Conservation (phyloP, 2,888 invertebrate genomes). For the Cancer borealis region DNA sequence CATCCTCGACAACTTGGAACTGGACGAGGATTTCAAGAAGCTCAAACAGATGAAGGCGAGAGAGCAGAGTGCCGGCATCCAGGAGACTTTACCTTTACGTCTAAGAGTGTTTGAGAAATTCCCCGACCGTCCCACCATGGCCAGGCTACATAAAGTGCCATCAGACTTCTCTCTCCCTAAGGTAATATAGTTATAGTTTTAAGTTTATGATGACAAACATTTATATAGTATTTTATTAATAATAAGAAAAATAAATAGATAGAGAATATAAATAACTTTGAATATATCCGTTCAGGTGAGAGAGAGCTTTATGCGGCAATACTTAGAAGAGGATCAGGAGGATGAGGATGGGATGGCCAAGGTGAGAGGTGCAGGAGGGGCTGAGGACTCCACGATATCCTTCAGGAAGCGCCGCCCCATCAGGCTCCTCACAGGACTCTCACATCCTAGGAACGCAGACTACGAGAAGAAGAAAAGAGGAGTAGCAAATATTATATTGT, state of each 20-base stretch:
- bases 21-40: conserved; percentile 99
- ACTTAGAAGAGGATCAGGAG: conserved; percentile 87
- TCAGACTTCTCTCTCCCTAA: conserved; percentile 79
- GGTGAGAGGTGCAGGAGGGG: conserved; percentile 59
- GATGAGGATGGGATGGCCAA: conserved; percentile 84
- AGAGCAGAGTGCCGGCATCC: conserved; percentile 93
- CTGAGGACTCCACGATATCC: conserved; percentile 73
- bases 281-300: conserved; percentile 85
- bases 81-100: conserved; percentile 94
- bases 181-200: neutral
- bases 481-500: conserved; percentile 93
- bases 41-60: conserved; percentile 97
- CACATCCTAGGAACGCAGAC: conserved; percentile 90
- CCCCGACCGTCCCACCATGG: conserved; percentile 99
- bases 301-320: conserved; percentile 99
- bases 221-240: too few species aligned
- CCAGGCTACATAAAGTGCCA: conserved; percentile 87
- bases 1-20: conserved; percentile 98
- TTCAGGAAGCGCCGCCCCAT: conserved; percentile 74
- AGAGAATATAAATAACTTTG: neutral
- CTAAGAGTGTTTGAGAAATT: conserved; percentile 98
- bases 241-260: neutral
- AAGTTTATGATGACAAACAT: neutral
- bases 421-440: conserved; percentile 89
- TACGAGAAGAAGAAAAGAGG: conserved; percentile 88